Conservation (phyloP, 2,113 vertebrate species). For the Platichthys stellatus region DNA sequence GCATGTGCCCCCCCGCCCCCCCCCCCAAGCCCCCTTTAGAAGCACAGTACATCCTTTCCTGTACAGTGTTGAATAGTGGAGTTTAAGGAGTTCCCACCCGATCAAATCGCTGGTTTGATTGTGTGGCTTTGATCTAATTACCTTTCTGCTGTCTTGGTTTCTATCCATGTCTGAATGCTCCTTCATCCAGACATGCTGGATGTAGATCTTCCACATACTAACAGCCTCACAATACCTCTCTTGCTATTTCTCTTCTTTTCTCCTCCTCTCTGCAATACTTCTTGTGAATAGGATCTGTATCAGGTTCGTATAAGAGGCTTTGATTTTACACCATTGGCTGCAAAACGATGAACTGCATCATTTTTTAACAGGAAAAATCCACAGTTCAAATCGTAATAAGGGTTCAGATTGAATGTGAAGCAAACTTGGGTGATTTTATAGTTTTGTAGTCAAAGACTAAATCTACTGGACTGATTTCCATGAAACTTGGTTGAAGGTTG, state of each 20-base stretch:
- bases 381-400: background rate
- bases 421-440: background rate
- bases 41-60: background rate
- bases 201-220: conserved; percentile 53
- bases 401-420: background rate
- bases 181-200: conserved; percentile 42
- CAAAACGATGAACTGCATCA: background rate
- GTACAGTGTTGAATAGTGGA: background rate
- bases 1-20: conserved; percentile 8
- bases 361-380: conserved; percentile 37
- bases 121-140: background rate
- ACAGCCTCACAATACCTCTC: conserved; percentile 62
- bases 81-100: background rate
- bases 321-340: conserved; percentile 42
- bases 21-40: background rate
- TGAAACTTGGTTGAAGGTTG: too few species aligned
- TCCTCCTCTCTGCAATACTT: conserved; percentile 46
- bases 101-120: conserved; percentile 38
- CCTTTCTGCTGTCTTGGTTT: background rate
- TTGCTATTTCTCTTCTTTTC: conserved; percentile 53
- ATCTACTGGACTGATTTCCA: too few species aligned
- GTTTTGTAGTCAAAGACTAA: background rate
- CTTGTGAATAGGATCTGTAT: conserved; percentile 88
- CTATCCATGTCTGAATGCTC: conserved; percentile 22
- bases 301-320: conserved; percentile 84